Evolutionary conservation across 2,797 vertebrate species (phyloP), one percentile per base, ranked within the genome.

Genomic region (Neoniphon sammara): DNA sequence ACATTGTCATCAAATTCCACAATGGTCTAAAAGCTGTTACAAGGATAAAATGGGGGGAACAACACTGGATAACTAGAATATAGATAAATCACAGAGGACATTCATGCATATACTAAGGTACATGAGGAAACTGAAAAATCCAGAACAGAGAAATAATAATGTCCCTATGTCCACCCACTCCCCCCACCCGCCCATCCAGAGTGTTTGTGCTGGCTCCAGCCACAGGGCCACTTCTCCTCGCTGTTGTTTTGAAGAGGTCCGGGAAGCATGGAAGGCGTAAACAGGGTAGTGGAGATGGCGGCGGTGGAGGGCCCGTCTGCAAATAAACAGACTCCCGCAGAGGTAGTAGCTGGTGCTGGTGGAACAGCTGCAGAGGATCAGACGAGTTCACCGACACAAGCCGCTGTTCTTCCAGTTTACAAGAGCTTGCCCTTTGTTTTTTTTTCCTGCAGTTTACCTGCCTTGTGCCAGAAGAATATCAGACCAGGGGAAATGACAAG

Each of bases 321-420:
- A 84, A 78, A 83, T 73, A 89, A 88, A 88, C 89, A 85, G 31
- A 34, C 8, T 39, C 36, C 66, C 66, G 70, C 64, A 46, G 63
- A 57, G 42, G 76, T 70, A 68, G 47, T 52, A 31, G 42, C 54
- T 30, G 8, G 25, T 12, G 17, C 39, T 39, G 61, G 17, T 71
- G 65, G 70, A 66, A 84, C 91, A 91, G 90, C 88, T 91, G 89
- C 73, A 71, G 71, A 55, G 23, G 66, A 74, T 87, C 82, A 78
- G 17, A 34, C 31, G 31, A 3, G 54, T 58, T 75, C 68, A 21
- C 0, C 30, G 46, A 69, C 57, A 70, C 49, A 0, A 3, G 4
- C 14, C 60, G 57, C 67, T 70, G 34, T 36, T 36, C 34, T 9
- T 9, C 34, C 34, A 9, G 34, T 36, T 36, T 36, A 9, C 6